Base-by-base conservation (phyloP, 2,888 invertebrate genomes). In the Yponomeuta plumbellus region DNA sequence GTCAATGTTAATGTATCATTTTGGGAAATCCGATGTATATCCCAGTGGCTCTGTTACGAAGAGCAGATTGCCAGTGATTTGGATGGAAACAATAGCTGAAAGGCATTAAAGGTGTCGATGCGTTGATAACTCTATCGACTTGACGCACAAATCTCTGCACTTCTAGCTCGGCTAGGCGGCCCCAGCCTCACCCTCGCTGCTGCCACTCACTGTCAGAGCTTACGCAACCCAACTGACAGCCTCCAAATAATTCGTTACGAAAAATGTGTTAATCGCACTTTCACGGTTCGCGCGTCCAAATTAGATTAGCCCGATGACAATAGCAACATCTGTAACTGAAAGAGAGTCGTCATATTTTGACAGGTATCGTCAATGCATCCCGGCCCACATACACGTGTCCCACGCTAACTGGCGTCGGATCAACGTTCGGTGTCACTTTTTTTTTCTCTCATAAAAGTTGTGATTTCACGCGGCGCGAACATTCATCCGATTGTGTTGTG, bases 401-500 rank as follows among this genome's bases (percentile, higher is more conserved):
- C 83, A 81, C 80, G 82, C 78, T 78, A 76, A 66, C 69, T 64
- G 66, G 75, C 74, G 73, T 72, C 75, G 71, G 72, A 74, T 71
- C 72, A 79, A 79, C 79, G 76, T 76, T 79, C 72, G 70, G 73
- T 77, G 80, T 80, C 80, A 80, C 71, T 71, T 83, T 83, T 81
- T 81, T 82, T 82, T 44, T 2, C 10, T 77, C 75, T 78, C 73
- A 86, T 86, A 88, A 88, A 86, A 83, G 84, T 87, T 74, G 77
- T 88, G 88, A 90, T 91, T 89, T 90, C 89, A 91, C 89, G 89
- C 90, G 84, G 88, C 83, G 88, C 89, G 83, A 90, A 88, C 88
- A 89, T 86, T 85, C 88, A 87, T 86, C 82, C 84, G 85, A 87
- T 86, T 86, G 86, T 86, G 86, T 88, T 81, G 84, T 84, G 86